These are phyloP conservation scores for Leptonema lineaticorne DNA, from an alignment of 1,140 invertebrate genomes.

Conservation along the genomic window DNA sequence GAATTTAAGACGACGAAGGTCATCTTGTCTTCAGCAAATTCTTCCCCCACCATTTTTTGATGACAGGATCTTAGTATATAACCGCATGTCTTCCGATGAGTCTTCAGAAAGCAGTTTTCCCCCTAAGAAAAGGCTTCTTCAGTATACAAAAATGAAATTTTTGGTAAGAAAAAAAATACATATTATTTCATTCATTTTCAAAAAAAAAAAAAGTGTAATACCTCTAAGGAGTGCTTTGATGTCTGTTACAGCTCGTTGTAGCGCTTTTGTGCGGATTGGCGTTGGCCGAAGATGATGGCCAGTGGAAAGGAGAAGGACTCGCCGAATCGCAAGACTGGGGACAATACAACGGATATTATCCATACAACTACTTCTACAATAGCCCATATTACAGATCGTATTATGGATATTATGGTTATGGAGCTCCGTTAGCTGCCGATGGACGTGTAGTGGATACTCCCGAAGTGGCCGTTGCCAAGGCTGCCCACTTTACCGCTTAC, in stretches of 20 bases:
- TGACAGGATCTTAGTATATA: conserved; percentile 27
- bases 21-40: conserved; percentile 21
- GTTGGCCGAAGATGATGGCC: conserved; percentile 26
- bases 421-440: conserved; percentile 41
- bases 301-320: conserved; percentile 37
- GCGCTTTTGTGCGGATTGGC: conserved; percentile 17
- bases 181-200: too few relatives aligned
- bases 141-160: conserved; percentile 25
- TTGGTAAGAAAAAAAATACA: conserved; percentile 27
- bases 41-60: conserved; percentile 17
- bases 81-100: neutral
- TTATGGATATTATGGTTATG: conserved; percentile 44
- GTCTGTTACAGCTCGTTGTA: neutral
- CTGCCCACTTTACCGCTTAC: conserved; percentile 48
- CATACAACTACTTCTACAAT: neutral
- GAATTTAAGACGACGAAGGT: conserved; percentile 21
- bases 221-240: neutral
- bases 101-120: conserved; percentile 36
- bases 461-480: conserved; percentile 54
- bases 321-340: conserved; percentile 33
- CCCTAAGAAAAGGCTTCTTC: conserved; percentile 22
- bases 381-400: conserved; percentile 5
- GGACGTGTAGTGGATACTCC: conserved; percentile 52
- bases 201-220: too few relatives aligned
- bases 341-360: conserved; percentile 10